Percentiles rank a stretch among this genome's conserved stretches.
phyloP scores from a whole-genome alignment of 2,113 vertebrate genomes.

The Oxyruncus cristatus region DNA sequence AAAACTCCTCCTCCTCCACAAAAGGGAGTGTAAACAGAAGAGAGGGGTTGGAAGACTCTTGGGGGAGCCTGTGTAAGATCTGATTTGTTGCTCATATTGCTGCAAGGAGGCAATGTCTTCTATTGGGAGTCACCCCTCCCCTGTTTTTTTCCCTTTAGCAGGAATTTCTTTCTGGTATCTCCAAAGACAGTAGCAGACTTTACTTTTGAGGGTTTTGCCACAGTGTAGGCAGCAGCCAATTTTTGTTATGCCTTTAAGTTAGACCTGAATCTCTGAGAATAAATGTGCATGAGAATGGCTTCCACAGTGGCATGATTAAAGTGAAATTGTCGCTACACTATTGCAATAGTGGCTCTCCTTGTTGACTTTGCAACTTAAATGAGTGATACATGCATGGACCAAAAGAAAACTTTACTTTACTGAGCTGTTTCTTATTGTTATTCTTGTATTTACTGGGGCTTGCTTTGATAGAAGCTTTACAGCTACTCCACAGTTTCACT shows the following conservation, averaged over 20 bases:
- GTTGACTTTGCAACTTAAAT: neutral
- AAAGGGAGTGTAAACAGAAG: neutral
- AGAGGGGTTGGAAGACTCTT: neutral
- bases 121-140: neutral
- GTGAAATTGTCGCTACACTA: neutral
- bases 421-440: neutral
- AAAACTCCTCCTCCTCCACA: neutral
- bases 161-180: neutral
- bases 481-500: neutral
- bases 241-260: neutral
- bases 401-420: neutral
- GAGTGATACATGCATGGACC: neutral
- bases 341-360: neutral
- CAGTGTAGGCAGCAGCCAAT: neutral
- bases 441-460: neutral
- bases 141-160: neutral
- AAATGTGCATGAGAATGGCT: neutral
- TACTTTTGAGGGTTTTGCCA: neutral
- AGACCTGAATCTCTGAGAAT: neutral
- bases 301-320: neutral
- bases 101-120: neutral
- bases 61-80: neutral
- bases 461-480: neutral
- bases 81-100: neutral
- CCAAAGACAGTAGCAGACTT: neutral